Conservation (phyloP, 1,140 invertebrate genomes). For the Drosophila orosa region DNA sequence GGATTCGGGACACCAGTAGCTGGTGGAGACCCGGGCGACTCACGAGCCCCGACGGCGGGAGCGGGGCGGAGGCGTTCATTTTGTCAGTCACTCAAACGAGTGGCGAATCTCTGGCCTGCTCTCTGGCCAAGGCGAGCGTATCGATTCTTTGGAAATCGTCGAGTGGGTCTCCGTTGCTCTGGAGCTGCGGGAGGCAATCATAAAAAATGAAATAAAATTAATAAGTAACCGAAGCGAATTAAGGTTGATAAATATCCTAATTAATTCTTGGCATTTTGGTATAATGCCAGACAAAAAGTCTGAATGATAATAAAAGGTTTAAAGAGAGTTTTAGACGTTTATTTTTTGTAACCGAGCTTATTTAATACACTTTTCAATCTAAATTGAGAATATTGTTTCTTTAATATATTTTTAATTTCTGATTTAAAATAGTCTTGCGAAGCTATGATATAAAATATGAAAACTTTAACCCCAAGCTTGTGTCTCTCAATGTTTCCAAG, state of each 20-base stretch:
- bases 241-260: background rate
- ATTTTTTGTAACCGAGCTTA: background rate
- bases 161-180: conserved; percentile 11
- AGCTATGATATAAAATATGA: no score
- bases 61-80: conserved; percentile 47
- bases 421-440: background rate
- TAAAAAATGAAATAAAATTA: background rate
- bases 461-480: background rate
- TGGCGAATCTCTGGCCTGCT: conserved; percentile 23
- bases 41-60: background rate
- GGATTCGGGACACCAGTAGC: conserved; percentile 47
- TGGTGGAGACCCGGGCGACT: conserved; percentile 11
- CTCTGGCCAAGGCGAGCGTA: conserved; percentile 18
- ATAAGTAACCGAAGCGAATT: conserved; percentile 1
- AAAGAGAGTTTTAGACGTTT: background rate
- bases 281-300: background rate
- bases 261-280: background rate
- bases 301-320: background rate
- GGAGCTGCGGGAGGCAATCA: background rate
- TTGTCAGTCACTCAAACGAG: conserved; percentile 78
- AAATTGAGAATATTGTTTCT: no score
- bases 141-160: conserved; percentile 31
- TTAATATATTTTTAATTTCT: no score
- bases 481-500: no score
- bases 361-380: background rate